phyloP scores from a whole-genome alignment of 2,888 invertebrate species.

The Drosophila peninsularis region DNA sequence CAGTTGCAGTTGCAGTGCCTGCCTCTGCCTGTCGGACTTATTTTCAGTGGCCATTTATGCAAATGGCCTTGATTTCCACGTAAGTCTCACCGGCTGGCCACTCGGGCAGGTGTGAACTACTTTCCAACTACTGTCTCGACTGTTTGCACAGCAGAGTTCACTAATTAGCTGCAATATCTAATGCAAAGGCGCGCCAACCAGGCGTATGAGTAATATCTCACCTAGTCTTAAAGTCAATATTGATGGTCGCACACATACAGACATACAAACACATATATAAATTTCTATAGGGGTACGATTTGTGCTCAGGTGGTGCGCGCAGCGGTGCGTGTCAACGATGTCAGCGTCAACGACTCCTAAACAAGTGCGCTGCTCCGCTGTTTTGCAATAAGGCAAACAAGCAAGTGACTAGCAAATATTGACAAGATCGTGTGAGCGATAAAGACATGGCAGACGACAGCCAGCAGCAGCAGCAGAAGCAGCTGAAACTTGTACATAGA shows the following conservation, averaged over 20 bases:
- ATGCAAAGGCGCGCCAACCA: constrained; percentile 56
- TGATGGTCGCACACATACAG: constrained; percentile 37
- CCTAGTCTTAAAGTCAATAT: constrained; percentile 58
- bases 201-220: constrained; percentile 77
- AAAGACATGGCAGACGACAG: constrained; percentile 25
- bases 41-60: constrained; percentile 64
- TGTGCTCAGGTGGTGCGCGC: constrained; percentile 16
- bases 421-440: constrained; percentile 67
- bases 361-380: constrained; percentile 58
- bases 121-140: constrained; percentile 54
- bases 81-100: constrained; percentile 42
- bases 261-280: constrained; percentile 6
- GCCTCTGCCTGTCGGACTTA: constrained; percentile 15
- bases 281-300: constrained; percentile 17
- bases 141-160: constrained; percentile 45
- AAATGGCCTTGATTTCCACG: constrained; percentile 75
- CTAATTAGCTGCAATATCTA: constrained; percentile 71
- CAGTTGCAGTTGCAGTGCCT: constrained; percentile 1
- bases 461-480: neutral
- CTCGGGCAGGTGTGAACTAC: constrained; percentile 72
- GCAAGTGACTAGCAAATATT: constrained; percentile 75
- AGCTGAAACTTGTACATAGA: neutral
- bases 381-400: constrained; percentile 66
- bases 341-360: constrained; percentile 61
- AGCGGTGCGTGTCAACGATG: constrained; percentile 10